A percentile compares a stretch with the other conserved stretches of the same genome.
These are phyloP conservation scores for Rhagologus leucostigma DNA, from an alignment of 2,113 vertebrate genomes.

Conservation along the genomic window DNA sequence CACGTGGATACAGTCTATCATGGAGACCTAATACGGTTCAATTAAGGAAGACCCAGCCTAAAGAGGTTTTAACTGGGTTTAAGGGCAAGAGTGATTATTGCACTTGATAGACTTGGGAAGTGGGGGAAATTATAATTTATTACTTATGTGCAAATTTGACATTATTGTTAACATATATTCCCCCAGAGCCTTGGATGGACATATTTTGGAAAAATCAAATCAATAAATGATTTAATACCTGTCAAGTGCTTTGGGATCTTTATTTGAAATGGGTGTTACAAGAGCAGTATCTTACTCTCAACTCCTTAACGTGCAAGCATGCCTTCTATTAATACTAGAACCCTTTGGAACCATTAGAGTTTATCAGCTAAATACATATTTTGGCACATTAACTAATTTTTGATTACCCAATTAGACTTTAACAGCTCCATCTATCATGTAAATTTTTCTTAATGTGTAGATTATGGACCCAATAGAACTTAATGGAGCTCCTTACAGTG, in stretches of 20 bases:
- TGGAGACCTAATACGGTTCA: not conserved
- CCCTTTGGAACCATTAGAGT: conserved; percentile 62
- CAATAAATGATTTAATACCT: conserved; percentile 60
- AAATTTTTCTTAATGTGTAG: conserved; percentile 63
- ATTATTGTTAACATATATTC: conserved; percentile 43
- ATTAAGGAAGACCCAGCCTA: not conserved
- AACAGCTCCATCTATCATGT: conserved; percentile 65
- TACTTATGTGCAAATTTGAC: conserved; percentile 46
- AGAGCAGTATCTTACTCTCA: conserved; percentile 25
- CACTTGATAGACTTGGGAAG: conserved; percentile 29
- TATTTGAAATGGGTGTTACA: not conserved
- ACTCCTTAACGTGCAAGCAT: conserved; percentile 30
- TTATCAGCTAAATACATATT: conserved; percentile 70
- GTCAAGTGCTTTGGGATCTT: conserved; percentile 58
- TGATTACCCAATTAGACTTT: conserved; percentile 67
- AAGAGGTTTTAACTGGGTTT: not conserved
- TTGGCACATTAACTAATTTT: conserved; percentile 70
- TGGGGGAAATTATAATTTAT: conserved; percentile 31
- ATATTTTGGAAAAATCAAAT: conserved; percentile 66
- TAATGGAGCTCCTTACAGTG: conserved; percentile 62
- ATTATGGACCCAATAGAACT: conserved; percentile 68
- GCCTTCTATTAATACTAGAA: conserved; percentile 56
- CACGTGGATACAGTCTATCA: not conserved
- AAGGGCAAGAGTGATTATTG: conserved; percentile 12
- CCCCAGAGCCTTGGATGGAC: conserved; percentile 25